Conservation (phyloP, 2,113 vertebrate genomes). For the Thamnophis sirtalis region DNA sequence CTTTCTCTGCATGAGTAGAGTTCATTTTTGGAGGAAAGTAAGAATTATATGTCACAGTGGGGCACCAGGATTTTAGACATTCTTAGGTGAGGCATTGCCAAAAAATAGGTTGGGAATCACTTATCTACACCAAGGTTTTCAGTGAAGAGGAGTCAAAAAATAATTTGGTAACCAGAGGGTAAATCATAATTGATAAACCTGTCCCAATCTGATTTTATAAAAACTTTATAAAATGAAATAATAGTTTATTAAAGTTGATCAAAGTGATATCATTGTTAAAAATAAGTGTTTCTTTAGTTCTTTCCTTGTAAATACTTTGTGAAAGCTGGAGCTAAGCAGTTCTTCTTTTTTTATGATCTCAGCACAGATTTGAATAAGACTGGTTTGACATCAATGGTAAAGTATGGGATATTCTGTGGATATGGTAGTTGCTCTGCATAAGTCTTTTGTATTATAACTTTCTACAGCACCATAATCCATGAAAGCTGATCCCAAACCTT, state of each 20-base stretch:
- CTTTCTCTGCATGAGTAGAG: no score
- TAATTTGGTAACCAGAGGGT: neutral
- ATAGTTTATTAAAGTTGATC: neutral
- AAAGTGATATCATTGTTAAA: neutral
- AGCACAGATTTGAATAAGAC: neutral
- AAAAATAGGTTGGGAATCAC: no score
- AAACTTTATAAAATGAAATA: neutral
- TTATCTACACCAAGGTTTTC: neutral
- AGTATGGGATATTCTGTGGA: neutral
- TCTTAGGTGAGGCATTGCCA: no score
- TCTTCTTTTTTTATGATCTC: neutral
- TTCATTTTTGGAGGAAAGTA: no score
- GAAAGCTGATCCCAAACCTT: slow-evolving; percentile 45
- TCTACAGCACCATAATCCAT: slow-evolving; percentile 33
- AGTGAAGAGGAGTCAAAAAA: neutral
- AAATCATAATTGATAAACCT: neutral
- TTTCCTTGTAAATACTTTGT: neutral
- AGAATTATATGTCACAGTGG: no score
- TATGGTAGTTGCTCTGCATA: neutral
- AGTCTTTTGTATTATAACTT: slow-evolving; percentile 29
- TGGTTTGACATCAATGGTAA: slow-evolving; percentile 13
- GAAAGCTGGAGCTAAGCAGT: neutral
- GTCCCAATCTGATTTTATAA: neutral
- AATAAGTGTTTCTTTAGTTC: neutral
- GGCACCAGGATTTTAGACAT: no score